phyloP scores from a whole-genome alignment of 2,888 invertebrate species.

The Tanypteryx hageni region DNA sequence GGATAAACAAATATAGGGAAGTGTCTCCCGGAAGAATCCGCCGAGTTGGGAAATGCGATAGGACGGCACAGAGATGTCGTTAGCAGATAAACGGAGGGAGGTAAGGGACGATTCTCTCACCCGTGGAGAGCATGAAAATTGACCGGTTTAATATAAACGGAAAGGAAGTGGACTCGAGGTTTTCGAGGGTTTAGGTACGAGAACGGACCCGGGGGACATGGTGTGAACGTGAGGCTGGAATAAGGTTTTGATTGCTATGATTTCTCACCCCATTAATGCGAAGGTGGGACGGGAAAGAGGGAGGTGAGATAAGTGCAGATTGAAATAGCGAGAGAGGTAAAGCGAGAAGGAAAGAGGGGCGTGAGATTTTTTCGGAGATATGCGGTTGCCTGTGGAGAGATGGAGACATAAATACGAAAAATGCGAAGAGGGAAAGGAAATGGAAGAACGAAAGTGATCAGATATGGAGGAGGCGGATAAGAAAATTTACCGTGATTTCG shows the following conservation, averaged over 20 bases:
- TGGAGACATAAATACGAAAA: too few species aligned
- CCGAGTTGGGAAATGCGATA: not conserved
- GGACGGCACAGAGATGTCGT: not conserved
- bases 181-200: not conserved
- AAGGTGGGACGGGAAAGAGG: not conserved
- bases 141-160: not conserved
- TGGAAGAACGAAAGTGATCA: too few species aligned
- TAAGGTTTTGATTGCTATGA: constrained; percentile 18
- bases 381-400: too few species aligned
- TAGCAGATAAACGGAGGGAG: not conserved
- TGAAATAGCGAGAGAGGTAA: not conserved
- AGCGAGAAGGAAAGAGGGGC: not conserved
- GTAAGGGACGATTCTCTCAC: not conserved
- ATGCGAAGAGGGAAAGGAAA: too few species aligned
- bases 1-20: not conserved
- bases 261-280: not conserved
- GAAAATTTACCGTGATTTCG: too few species aligned
- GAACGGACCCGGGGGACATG: not conserved
- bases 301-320: not conserved
- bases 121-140: not conserved
- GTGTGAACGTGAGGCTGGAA: not conserved
- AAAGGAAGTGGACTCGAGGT: not conserved
- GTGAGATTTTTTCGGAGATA: not conserved
- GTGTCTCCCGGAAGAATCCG: not conserved
- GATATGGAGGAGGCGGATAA: too few species aligned